Conservation (phyloP, 2,113 vertebrate genomes). For the Muntiacus muntjak region DNA sequence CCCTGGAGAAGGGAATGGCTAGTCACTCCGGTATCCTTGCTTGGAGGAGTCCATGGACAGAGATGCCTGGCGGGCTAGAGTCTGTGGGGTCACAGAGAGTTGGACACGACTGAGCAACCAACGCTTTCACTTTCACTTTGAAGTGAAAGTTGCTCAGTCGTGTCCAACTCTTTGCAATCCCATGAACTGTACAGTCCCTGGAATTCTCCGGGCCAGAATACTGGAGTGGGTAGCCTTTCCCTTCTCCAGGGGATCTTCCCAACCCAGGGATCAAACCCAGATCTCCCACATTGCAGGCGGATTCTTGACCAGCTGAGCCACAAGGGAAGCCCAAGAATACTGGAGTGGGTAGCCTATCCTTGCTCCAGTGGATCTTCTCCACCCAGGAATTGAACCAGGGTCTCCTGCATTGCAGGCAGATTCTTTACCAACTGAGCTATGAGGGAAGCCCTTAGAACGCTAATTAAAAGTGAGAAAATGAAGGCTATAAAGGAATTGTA, state of each 20-base stretch:
- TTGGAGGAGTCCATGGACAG: neutral
- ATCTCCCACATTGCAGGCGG: neutral
- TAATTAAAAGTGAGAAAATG: neutral
- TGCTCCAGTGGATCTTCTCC: neutral
- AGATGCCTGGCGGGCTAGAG: neutral
- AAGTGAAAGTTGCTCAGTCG: neutral
- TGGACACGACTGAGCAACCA: neutral
- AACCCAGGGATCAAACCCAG: neutral
- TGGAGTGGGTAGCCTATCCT: neutral
- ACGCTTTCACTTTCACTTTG: neutral
- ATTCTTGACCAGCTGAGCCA: neutral
- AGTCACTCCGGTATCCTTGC: neutral
- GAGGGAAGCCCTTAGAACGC: neutral
- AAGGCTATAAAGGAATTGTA: neutral
- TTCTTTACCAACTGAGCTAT: neutral
- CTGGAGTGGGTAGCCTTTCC: neutral
- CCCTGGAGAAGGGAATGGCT: neutral
- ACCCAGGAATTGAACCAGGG: neutral
- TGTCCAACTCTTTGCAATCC: fast-evolving
- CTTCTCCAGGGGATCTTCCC: neutral
- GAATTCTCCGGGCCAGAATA: neutral
- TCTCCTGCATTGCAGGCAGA: neutral
- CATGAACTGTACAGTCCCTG: neutral
- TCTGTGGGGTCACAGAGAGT: neutral
- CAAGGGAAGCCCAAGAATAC: neutral